Base-by-base conservation (phyloP, 92 coral and sea anemone species). In the Scolanthus callimorphus region DNA sequence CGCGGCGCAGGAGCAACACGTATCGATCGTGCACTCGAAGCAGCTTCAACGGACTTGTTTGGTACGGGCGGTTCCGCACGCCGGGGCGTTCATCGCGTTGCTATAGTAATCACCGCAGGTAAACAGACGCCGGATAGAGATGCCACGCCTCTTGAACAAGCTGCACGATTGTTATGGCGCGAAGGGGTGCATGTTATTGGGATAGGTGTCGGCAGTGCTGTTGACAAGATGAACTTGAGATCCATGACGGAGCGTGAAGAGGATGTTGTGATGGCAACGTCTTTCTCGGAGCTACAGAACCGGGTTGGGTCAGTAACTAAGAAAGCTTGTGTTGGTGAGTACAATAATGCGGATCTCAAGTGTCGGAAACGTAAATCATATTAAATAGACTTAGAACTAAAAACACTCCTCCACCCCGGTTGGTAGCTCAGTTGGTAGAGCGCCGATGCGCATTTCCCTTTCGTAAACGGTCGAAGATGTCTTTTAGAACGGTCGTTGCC, bases 1-100 rank as follows among this genome's bases (percentile, higher is more conserved):
- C 74, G 53, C 22, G 49, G 46, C 25, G 28, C 45, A 12, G 58
- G 85, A 17, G 50, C 46, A 38, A 71, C 74, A 17, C 31, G 85
- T 43, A 71, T 79, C 26, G 85, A 79, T 41, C 57, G 49, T 20
- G 85, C 74, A 19, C 80, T 85, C 39, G 21, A 20, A 24, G 41
- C 27, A 25, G 81, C 88, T 11, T 59, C 49, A 30, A 28, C 31
- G 11, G 86, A 85, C 24, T 48, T 86, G 41, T 90, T 90, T 69
- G 49, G 75, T 26, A n/a, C 66, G 19, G 76, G 62, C 13, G 74
- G 46, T 26, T 74, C 74, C 17, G 62, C 87, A 34, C 80, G 95
- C n/a, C 79, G 69, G 30, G 86, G 90, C 9, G 81, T 78, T 15
- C 92, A 84, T 12, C 75, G 77, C 65, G 37, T 81, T 29, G 71